Evolutionary conservation across 2,888 invertebrate species (phyloP), one percentile per base, ranked within the genome.

Genomic region (Eupeodes latifasciatus): DNA sequence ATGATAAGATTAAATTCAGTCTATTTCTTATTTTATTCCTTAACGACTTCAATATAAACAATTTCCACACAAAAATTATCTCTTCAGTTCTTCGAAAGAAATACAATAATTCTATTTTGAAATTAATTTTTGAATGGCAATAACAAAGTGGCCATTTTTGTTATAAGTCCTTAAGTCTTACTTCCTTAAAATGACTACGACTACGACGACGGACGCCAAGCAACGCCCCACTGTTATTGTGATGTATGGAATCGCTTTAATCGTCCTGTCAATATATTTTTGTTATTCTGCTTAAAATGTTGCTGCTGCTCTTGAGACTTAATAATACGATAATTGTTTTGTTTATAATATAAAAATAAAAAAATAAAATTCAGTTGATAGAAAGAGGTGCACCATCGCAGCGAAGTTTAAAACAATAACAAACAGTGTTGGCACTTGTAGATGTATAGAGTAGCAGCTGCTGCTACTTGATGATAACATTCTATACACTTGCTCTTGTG

Each of bases 341-440:
- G 36, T 81, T 81, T 72, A 27, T 74, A 81, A 34, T 72, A 75
- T 66, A 77, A 67, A 67, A 36, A 36, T 36, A 76, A 16, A 85
- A 51, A 66, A 66, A 74, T n/a, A 59, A 44, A 71, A 75, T 55
- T 47, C 81, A 66, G 36, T 67, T 55, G 67, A 76, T 76, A 67
- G 44, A 82, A 77, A 67, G 44, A 82, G 82, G 82, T 82, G 71
- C 71, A 82, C 64, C 64, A 75, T 34, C 40, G 27, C 27, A 40
- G 1, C 6, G 6, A 0, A 40, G 36, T 36, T 1, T 36, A 40
- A 40, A 71, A 67, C 59, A 79, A 74, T 64, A 55, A 62, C 12
- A 71, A 64, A 49, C 53, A 74, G 61, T 74, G 27, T 2, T 27
- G 57, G 61, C 78, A 81, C 81, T 81, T 74, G 85, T 66, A 47